phyloP scores from a whole-genome alignment of 2,797 vertebrate species.

The Uromys caudimaculatus region DNA sequence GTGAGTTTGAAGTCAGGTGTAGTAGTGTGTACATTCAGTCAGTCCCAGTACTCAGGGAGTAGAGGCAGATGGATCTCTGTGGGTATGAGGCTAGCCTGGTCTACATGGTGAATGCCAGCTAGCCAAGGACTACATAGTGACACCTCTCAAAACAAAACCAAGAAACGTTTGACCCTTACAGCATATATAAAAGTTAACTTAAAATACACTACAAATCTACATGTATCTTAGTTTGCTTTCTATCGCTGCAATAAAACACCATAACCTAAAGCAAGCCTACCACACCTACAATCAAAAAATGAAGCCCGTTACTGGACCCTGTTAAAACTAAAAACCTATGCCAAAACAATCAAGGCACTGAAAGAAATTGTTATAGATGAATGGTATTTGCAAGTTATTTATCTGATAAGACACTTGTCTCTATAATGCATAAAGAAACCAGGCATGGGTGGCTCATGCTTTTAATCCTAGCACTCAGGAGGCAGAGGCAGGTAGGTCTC shows the following conservation, averaged over 20 bases:
- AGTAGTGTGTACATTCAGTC: background rate
- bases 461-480: background rate
- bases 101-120: background rate
- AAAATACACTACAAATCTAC: background rate
- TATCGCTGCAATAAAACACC: background rate
- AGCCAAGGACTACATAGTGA: background rate
- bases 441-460: background rate
- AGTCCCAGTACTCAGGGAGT: background rate
- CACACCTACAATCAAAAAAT: background rate
- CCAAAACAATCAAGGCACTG: background rate
- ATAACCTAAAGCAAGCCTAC: background rate
- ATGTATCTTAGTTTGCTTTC: background rate
- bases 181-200: background rate
- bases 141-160: background rate
- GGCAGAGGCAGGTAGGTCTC: background rate
- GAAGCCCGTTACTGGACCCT: background rate
- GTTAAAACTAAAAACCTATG: background rate
- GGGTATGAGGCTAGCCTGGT: background rate
- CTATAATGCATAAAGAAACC: background rate
- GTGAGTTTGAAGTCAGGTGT: background rate
- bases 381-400: background rate
- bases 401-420: background rate
- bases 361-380: background rate
- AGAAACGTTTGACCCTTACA: background rate
- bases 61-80: background rate